Conservation (phyloP, 1,140 invertebrate species). For the Lepidurus couesii region DNA sequence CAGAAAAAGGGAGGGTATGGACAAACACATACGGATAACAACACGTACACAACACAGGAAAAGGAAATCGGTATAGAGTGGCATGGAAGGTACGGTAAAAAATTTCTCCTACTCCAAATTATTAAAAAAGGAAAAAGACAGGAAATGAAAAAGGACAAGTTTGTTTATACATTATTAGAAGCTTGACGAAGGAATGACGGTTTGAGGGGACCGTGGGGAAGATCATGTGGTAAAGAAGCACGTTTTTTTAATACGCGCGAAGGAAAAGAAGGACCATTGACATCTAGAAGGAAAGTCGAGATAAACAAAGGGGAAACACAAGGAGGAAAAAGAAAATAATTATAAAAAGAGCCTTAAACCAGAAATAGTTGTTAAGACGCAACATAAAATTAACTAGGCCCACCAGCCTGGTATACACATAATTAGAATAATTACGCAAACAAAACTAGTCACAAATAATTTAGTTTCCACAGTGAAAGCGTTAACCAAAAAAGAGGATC, state of each 20-base stretch:
- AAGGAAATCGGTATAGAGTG: background rate
- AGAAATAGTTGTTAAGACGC: slow-evolving; percentile 8
- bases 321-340: slow-evolving; percentile 28
- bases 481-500: too few relatives aligned
- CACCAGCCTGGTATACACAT: background rate
- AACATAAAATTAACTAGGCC: background rate
- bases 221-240: slow-evolving; percentile 6
- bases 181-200: background rate
- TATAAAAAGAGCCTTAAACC: slow-evolving; percentile 4
- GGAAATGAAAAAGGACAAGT: background rate
- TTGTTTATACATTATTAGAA: background rate
- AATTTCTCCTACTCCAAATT: background rate
- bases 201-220: background rate
- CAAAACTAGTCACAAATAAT: too few relatives aligned
- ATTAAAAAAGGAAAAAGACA: background rate
- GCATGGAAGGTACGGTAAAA: background rate
- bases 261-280: slow-evolving; percentile 24
- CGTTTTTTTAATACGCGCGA: slow-evolving; percentile 25
- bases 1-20: background rate
- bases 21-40: slow-evolving; percentile 17
- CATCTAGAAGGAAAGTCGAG: slow-evolving; percentile 26
- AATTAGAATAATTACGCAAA: background rate
- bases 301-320: slow-evolving; percentile 25
- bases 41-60: background rate
- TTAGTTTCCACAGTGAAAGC: too few relatives aligned